phyloP scores from a whole-genome alignment of 2,113 vertebrate genomes.

The Sitta europaea region DNA sequence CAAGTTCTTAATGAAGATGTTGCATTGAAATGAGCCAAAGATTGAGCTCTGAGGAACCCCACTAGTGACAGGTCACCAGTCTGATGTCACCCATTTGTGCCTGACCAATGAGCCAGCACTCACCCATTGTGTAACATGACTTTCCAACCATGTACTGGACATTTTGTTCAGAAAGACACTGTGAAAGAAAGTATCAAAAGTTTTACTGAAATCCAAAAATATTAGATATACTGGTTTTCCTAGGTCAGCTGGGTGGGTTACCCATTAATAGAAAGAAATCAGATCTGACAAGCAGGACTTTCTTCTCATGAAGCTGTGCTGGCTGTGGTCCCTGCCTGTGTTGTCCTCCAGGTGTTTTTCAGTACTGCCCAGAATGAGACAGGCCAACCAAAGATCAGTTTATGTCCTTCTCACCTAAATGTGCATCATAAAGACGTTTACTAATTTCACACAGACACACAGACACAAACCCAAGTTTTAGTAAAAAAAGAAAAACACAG shows the following conservation, averaged over 20 bases:
- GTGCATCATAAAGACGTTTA: neutral
- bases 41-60: neutral
- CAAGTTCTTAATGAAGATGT: neutral
- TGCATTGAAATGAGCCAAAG: no score
- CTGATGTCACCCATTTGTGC: neutral
- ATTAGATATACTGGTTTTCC: neutral
- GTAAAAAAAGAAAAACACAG: neutral
- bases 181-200: neutral
- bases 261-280: neutral
- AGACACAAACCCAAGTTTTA: neutral
- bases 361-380: neutral
- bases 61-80: no score
- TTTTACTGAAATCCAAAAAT: neutral
- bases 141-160: neutral
- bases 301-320: neutral
- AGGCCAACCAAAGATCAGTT: neutral
- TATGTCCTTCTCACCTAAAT: neutral
- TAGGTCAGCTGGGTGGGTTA: neutral
- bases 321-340: fast-evolving
- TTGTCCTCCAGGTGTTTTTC: neutral
- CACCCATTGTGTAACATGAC: neutral
- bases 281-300: neutral
- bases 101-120: fast-evolving
- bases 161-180: neutral
- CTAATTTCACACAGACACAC: neutral